Evolutionary conservation across 1,140 invertebrate genomes (phyloP), one percentile per base, ranked within the genome.

Genomic region (Globodera rostochiensis): DNA sequence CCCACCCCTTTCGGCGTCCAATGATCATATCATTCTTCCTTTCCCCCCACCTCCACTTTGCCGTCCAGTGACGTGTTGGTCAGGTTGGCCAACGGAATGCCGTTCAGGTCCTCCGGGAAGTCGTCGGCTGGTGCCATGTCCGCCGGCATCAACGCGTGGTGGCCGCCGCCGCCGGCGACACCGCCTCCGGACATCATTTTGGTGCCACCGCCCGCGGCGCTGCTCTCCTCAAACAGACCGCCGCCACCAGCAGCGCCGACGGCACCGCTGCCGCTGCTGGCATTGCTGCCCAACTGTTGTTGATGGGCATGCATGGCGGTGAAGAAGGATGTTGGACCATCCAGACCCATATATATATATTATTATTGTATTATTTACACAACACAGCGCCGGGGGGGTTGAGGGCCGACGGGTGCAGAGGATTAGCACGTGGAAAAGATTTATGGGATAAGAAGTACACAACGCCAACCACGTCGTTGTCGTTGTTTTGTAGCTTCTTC

Each of bases 51-150:
- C 69, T 71, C 69, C n/a, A 71, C 69, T 71, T 71, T 71, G 69
- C 25, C 69, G 69, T 71, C 69, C 69, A 71, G 11, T 19, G 69
- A 36, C 25, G 69, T 71, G 69, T 71, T 71, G 69, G 69, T 71
- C 69, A 71, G 69, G 69, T 71, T 71, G 69, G 69, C 69, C 69
- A 71, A 71, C 69, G 69, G 25, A 19, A 71, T 71, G 69, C 69
- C 69, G 69, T 71, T 71, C 69, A 71, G 13, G 69, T 71, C 69
- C 25, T 71, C 69, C 1, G 69, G 69, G 25, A 71, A 71, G 69
- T 71, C 69, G 69, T 71, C 69, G 21, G 69, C 69, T 36, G 69
- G 36, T 11, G 25, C 46, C 36, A 21, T 21, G 5, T 47, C 69
- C 0, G 36, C 21, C 36, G 69, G 69, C 69, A 71, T 71, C 69